Evolutionary conservation across 2,113 vertebrate genomes (phyloP), one percentile per base, ranked within the genome.

Genomic region (Bujurquina vittata): DNA sequence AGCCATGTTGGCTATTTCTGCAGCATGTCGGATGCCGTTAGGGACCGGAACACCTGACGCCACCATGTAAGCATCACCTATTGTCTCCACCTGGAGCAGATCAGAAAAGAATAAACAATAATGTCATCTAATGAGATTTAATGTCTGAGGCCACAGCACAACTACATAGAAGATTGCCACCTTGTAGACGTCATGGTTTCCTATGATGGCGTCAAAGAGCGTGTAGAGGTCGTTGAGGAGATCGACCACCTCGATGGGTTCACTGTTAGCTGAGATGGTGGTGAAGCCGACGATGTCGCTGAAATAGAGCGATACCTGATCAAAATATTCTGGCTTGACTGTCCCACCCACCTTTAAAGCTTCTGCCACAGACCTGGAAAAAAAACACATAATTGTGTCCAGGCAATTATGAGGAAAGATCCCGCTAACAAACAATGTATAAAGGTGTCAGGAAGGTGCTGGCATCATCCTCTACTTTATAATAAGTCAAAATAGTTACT

Each of bases 271-370:
- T 4, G 96, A 96, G 93, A 96, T 96, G 77, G 95, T 95, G 56
- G 96, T 96, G 85, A 96, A 96, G 75, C 96, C 96, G 20, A 96
- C 96, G 1, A 96, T 95, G 91, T 96, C 96, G 58, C 96, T 97
- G 91, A 97, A 96, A 87, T 97, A 97, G 8, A 97, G 86, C 0
- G 96, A 92, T 63, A 96, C 96, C 5, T 86, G 91, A 76, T 96
- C 95, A 63, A 97, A 97, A 81, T 95, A 33, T 85, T 96, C 96
- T 0, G 96, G 96, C 60, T 95, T 86, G 9, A 96, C 95, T 1
- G 87, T 91, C 0, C 91, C 90, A 3, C 96, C 95, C 5, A 93
- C 81, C 80, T 95, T 97, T 80, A 96, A 61, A 7, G 91, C 94
- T 79, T 95, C 94, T 0, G 96, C 96, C 84, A 97, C 96, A 2